Conservation (phyloP, 2,113 vertebrate genomes). For the Cathartes aura region DNA sequence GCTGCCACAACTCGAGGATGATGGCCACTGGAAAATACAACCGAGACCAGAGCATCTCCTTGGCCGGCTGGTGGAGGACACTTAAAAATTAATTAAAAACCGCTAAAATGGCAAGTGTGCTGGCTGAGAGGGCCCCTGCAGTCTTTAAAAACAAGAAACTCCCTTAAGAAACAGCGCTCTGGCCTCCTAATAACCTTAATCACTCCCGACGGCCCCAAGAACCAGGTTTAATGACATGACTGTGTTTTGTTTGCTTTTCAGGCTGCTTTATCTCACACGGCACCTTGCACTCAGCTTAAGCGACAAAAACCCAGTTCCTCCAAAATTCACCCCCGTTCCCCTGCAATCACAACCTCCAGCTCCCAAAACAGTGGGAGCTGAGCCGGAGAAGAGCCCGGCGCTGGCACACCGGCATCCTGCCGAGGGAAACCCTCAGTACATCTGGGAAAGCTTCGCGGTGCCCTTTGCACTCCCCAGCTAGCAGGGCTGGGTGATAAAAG, state of each 20-base stretch:
- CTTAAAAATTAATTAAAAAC: background rate
- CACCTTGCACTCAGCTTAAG: background rate
- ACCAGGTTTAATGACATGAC: background rate
- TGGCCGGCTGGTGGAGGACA: background rate
- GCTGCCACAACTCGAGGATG: background rate
- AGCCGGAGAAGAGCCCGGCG: background rate
- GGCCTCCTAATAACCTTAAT: constrained; percentile 42
- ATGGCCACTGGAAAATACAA: background rate
- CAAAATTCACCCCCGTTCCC: accelerated
- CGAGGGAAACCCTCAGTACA: background rate
- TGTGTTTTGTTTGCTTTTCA: background rate
- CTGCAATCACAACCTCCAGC: background rate
- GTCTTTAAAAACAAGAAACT: constrained; percentile 27
- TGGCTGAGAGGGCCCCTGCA: background rate
- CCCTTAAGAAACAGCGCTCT: background rate
- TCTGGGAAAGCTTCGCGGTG: background rate
- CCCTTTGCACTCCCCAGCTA: background rate
- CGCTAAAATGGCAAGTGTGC: background rate
- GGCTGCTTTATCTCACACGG: background rate
- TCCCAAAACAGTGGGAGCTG: background rate
- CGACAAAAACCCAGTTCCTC: background rate
- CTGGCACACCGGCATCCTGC: background rate
- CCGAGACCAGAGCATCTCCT: background rate
- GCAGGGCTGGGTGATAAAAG: background rate
- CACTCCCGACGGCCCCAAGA: background rate